Evolutionary conservation across 1,140 invertebrate species (phyloP).

Genomic region (Hylaeus volcanicus): DNA sequence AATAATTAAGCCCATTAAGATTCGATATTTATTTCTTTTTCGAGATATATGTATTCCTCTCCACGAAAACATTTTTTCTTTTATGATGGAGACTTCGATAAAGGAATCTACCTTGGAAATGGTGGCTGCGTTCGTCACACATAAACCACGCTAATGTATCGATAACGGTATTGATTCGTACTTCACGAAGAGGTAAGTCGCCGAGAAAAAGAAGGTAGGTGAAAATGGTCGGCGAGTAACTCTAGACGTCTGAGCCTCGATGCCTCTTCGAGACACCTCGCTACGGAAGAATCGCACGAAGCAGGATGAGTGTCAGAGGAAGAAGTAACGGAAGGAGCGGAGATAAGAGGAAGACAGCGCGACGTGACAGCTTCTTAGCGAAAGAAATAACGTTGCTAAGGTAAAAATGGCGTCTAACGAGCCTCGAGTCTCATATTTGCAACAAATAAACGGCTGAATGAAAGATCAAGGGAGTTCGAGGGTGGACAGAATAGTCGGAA

Average conservation of each 20-base stretch:
- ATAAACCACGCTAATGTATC: too few relatives aligned
- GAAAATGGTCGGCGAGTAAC: not conserved
- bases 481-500: not conserved
- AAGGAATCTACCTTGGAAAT: too few relatives aligned
- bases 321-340: not conserved
- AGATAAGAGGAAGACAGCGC: constrained; percentile 6
- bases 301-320: not conserved
- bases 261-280: not conserved
- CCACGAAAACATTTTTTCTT: too few relatives aligned
- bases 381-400: constrained; percentile 13
- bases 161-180: not conserved
- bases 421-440: constrained; percentile 11
- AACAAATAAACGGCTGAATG: not conserved
- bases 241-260: not conserved
- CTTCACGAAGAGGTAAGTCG: too few relatives aligned
- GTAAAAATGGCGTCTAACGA: constrained; percentile 34
- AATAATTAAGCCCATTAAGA: too few relatives aligned
- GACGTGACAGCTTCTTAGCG: not conserved
- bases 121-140: too few relatives aligned
- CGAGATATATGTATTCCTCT: too few relatives aligned
- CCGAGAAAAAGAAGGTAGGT: not conserved
- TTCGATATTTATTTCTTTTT: too few relatives aligned
- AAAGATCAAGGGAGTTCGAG: not conserved
- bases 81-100: too few relatives aligned
- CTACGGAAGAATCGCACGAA: not conserved